Base-by-base conservation (phyloP, 1,140 invertebrate species). In the Prorops nasuta region DNA sequence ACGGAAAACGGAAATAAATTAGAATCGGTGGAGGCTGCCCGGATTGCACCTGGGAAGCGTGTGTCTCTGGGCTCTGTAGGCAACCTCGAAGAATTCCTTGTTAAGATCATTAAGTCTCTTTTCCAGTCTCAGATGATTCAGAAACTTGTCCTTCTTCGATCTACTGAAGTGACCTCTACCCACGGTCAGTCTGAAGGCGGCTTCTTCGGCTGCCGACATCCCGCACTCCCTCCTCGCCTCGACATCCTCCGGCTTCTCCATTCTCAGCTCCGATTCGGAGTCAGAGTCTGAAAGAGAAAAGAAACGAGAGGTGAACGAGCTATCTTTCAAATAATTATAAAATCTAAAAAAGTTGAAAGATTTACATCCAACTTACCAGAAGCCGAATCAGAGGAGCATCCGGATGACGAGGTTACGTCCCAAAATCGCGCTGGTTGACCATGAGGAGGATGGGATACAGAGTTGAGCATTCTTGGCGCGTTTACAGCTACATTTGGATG, bases 101-200 rank as follows among this genome's bases (percentile, higher is more conserved):
- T 57, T 68, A 19, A 70, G 54, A 15, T 66, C 69, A 36, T 72
- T 72, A 6, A 72, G 49, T 41, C 66, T 51, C 43, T 72, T 72
- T 42, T 72, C 67, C 37, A 72, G 45, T 53, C 69, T 59, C 8
- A 72, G 56, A 41, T 72, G 64, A 57, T 72, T 72, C 3, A 72
- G 57, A 52, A 72, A 72, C 46, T 56, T 56, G 41, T 72, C 66
- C 38, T 72, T 72, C 38, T 72, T 72, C 32, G 69, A 69, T 15
- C 63, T 60, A 39, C 62, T 64, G 38, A 72, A 72, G 48, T 70
- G 51, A 9, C 69, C 69, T 3, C 69, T 50, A 10, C 67, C 69
- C 3, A 70, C 52, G n/a, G 69, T 70, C 17, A 70, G 56, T 31
- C 69, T 49, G 31, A 72, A 69, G 2, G 64, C 67, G 35, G 65